Base-by-base conservation (phyloP, 2,888 invertebrate genomes). In the Onthophagus sagittarius region DNA sequence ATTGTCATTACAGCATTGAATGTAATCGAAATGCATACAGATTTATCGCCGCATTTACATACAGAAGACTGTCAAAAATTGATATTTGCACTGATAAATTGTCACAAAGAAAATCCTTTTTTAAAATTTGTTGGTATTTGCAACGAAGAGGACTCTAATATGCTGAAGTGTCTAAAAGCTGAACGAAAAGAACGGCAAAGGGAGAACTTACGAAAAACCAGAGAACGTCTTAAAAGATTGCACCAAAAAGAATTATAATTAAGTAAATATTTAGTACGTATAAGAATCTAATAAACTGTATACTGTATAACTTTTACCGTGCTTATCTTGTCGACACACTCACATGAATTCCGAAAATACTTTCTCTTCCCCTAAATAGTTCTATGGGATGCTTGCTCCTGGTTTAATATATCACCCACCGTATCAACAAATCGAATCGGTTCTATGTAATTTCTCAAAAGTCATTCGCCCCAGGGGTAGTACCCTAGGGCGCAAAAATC, bases 21-120 rank as follows among this genome's bases (percentile, higher is more conserved):
- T 53, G 2, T 53, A 53, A 53, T 23, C 39, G 63, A 53, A 82
- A 92, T 92, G 92, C 92, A 92, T 88, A 89, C 92, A 70, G 92
- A 92, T 85, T 86, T 92, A 78, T 88, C 92, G 7, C 83, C 90
- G 11, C 92, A 92, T 87, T 87, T 94, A 81, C 95, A 95, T 85
- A 90, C 92, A 63, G 88, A 90, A 62, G 90, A 92, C 85, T 96
- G 95, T 85, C 95, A 94, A 86, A 87, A 89, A 81, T 81, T 94
- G 67, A 95, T 93, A 78, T 86, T 86, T 79, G 87, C 89, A 78
- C 87, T 94, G 71, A 85, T 89, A 80, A 86, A 90, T 78, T 96
- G 95, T 82, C 93, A 93, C 84, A 80, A 87, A 70, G 84, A 93
- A 93, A 87, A 93, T 84, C 87, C 88, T 39, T 87, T 91, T 76